These are phyloP conservation scores for Melanchra persicariae DNA, from an alignment of 2,888 invertebrate species.

Conservation along the genomic window DNA sequence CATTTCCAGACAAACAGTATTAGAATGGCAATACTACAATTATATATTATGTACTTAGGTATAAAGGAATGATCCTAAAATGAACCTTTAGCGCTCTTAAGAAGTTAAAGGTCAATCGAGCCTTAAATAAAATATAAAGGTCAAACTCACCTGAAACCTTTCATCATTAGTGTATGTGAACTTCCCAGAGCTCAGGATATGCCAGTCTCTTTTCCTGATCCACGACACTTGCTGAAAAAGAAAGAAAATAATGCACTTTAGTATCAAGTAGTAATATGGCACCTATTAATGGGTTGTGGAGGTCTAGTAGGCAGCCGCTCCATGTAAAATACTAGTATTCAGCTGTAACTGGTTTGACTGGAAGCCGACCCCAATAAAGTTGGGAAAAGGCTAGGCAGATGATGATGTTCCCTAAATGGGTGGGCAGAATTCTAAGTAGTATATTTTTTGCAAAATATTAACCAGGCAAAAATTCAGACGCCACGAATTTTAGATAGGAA, in stretches of 20 bases:
- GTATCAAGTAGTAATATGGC: neutral
- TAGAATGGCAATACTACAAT: neutral
- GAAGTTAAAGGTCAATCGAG: neutral
- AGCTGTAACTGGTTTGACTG: no score
- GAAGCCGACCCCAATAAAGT: no score
- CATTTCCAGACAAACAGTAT: neutral
- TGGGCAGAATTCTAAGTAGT: no score
- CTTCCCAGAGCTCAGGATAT: slow-evolving; percentile 97
- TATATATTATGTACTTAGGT: neutral
- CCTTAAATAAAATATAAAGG: neutral
- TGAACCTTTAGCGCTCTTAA: neutral
- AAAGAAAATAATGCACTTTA: neutral
- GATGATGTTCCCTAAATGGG: no score
- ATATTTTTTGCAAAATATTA: no score
- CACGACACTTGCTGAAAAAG: slow-evolving; percentile 95
- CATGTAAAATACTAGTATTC: no score
- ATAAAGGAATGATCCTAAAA: neutral
- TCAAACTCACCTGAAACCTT: slow-evolving; percentile 91
- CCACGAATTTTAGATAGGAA: no score
- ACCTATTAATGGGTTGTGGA: no score
- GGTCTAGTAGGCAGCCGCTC: no score
- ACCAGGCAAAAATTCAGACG: no score
- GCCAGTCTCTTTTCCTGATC: slow-evolving; percentile 98
- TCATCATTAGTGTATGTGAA: slow-evolving; percentile 98
- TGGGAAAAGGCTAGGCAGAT: no score